Evolutionary conservation across 1,140 invertebrate species (phyloP), one percentile per base, ranked within the genome.

Genomic region (Gryllus bimaculatus): DNA sequence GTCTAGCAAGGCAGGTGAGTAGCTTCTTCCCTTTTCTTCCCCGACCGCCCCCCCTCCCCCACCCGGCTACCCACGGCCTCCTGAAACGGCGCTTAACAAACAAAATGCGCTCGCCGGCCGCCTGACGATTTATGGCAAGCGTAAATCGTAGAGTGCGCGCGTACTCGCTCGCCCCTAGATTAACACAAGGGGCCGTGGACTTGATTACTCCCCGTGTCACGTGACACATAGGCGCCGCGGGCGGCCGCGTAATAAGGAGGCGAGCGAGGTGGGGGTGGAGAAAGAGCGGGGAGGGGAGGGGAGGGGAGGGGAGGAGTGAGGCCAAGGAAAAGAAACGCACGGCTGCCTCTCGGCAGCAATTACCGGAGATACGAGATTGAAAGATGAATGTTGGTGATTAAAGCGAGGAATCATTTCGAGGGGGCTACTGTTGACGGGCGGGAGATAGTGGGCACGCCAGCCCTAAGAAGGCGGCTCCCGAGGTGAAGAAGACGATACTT

Each of bases 331-430:
- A 66, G 18, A 66, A 13, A 66, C 18, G 54, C 54, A 13, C 54
- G 18, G 7, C 54, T 18, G 10, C 10, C 54, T 18, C 54, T 66
- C 5, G 54, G 54, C 54, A 18, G 54, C 54, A 66, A 66, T 66
- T 66, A 66, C 54, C 54, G 54, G 54, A 66, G 54, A 66, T 66
- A 66, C 10, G 18, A 66, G 54, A 66, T 66, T 66, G 54, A 66
- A 66, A 66, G 54, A 66, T 66, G 54, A 66, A 66, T 66, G 54
- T 66, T 18, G 54, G 54, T 66, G 54, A 66, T 66, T 66, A 66
- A 66, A 18, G 54, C 54, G 18, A 66, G 10, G 54, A 66, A 66
- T 66, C 54, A 66, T 66, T 66, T 10, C 10, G 54, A 18, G 54
- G 54, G 49, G 54, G 54, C 10, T 39, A 39, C 26, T 66, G 54